A percentile compares a stretch with the other conserved stretches of the same genome.
phyloP scores from a whole-genome alignment of 2,113 vertebrate genomes.

The Cyrtonyx montezumae region DNA sequence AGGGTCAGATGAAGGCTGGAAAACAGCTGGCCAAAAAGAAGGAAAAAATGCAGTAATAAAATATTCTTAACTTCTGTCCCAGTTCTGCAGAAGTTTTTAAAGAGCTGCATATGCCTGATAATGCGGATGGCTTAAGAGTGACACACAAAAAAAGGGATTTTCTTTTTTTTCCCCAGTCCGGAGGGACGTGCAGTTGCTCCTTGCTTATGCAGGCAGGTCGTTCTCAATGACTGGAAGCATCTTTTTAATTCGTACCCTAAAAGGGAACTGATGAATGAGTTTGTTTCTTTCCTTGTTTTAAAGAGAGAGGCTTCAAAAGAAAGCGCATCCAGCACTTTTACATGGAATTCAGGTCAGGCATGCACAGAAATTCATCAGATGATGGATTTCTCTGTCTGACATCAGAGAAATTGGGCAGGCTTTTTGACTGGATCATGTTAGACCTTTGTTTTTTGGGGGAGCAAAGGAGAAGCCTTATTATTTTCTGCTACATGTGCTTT shows the following conservation, averaged over 20 bases:
- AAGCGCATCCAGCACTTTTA: background rate
- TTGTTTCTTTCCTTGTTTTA: background rate
- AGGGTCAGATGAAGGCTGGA: background rate
- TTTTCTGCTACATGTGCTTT: background rate
- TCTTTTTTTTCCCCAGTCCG: background rate
- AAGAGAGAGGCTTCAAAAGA: background rate
- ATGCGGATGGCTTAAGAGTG: background rate
- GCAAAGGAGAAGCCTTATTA: background rate
- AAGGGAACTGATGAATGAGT: background rate
- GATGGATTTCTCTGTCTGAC: background rate
- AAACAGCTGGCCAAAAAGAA: constrained; percentile 17
- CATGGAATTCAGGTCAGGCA: background rate
- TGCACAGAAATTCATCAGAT: background rate
- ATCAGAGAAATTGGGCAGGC: background rate
- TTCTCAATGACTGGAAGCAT: background rate
- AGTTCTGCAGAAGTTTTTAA: background rate
- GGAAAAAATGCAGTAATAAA: background rate
- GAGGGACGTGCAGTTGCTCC: background rate
- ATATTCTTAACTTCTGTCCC: background rate
- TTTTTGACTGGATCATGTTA: background rate
- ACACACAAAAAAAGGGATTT: fast-evolving
- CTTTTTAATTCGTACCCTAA: background rate
- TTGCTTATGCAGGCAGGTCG: fast-evolving
- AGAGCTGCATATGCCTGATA: background rate
- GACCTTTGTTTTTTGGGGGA: background rate